Conservation (phyloP, 2,797 vertebrate genomes). For the Glyptemys insculpta region DNA sequence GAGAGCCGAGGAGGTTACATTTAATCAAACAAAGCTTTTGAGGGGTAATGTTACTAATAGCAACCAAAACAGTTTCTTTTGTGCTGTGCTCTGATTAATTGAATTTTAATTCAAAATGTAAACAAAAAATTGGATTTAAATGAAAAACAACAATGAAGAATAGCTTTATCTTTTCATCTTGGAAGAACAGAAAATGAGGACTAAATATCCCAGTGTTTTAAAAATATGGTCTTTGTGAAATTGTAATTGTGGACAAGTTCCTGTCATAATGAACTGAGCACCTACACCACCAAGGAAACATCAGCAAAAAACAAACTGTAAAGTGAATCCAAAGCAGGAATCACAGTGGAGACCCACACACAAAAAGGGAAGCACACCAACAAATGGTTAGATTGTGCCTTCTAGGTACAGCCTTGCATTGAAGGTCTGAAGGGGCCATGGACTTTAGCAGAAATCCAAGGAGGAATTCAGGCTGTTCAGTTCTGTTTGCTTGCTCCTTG, state of each 20-base stretch:
- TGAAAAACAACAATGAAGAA: neutral
- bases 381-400: too few species aligned
- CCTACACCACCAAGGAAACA: neutral
- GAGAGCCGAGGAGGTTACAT: neutral
- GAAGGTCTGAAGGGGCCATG: neutral
- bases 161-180: neutral
- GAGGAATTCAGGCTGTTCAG: neutral
- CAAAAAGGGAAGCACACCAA: too few species aligned
- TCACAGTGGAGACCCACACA: too few species aligned
- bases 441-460: neutral
- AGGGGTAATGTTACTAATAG: neutral
- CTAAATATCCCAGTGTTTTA: neutral
- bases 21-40: neutral
- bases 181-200: neutral
- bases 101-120: neutral
- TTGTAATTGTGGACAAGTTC: neutral
- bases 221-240: neutral
- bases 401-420: neutral
- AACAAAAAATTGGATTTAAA: neutral
- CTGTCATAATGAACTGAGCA: neutral
- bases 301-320: neutral
- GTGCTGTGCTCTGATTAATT: neutral
- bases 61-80: neutral
- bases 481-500: neutral
- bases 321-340: too few species aligned